These are phyloP conservation scores for Protonibea diacanthus DNA, from an alignment of 2,797 vertebrate genomes.

Conservation along the genomic window DNA sequence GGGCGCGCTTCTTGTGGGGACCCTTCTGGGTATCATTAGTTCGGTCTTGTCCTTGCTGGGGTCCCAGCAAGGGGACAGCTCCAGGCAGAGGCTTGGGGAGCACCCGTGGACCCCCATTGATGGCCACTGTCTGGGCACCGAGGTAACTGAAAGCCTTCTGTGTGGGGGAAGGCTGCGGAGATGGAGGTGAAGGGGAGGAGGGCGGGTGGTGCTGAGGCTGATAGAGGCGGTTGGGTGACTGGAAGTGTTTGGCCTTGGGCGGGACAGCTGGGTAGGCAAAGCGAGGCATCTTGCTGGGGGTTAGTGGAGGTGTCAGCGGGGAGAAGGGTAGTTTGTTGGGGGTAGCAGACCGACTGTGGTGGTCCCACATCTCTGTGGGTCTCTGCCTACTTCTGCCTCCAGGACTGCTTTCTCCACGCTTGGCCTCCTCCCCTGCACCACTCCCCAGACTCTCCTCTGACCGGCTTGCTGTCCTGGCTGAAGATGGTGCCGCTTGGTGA, in stretches of 20 bases:
- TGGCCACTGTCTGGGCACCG: conserved; percentile 66
- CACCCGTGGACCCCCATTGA: conserved; percentile 16
- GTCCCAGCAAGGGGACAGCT: conserved; percentile 59
- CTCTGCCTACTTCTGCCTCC: conserved; percentile 65
- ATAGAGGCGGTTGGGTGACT: conserved; percentile 51
- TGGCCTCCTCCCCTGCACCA: conserved; percentile 79
- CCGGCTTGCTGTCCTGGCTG: conserved; percentile 69
- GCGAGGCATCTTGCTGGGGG: conserved; percentile 84
- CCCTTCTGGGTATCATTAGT: conserved; percentile 43
- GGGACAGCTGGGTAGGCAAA: conserved; percentile 87
- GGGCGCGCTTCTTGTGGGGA: conserved; percentile 89
- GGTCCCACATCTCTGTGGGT: conserved; percentile 67
- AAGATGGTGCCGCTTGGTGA: conserved; percentile 71
- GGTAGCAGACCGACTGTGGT: conserved; percentile 70
- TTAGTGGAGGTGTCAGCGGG: conserved; percentile 82
- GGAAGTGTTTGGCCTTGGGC: conserved; percentile 74
- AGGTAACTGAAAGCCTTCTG: conserved; percentile 85
- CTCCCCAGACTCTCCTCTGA: conserved; percentile 86
- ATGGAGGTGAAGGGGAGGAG: conserved; percentile 53
- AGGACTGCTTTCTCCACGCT: conserved; percentile 66
- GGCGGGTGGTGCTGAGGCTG: conserved; percentile 58
- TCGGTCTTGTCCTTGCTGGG: conserved; percentile 33
- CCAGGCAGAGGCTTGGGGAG: conserved; percentile 58
- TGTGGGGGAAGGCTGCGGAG: conserved; percentile 64
- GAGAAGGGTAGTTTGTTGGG: conserved; percentile 60